Conservation (phyloP, 1,140 invertebrate genomes). For the Drosophila kanapiae region DNA sequence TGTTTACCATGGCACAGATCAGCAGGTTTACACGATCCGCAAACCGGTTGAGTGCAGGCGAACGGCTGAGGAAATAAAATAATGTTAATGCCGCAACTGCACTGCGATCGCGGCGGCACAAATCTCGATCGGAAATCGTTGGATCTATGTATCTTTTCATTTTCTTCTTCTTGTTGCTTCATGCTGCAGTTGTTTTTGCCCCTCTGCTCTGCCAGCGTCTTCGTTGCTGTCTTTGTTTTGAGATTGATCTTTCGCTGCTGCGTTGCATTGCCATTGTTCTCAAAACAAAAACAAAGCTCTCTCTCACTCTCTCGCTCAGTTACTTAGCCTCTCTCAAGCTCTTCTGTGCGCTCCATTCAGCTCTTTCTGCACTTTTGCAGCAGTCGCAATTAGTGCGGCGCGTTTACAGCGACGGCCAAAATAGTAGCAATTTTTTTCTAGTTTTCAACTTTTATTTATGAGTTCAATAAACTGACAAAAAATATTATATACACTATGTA, state of each 20-base stretch:
- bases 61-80: constrained; percentile 31
- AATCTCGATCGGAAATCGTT: constrained; percentile 35
- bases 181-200: constrained; percentile 27
- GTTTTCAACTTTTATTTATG: background rate
- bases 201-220: constrained; percentile 1
- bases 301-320: constrained; percentile 2
- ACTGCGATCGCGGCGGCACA: constrained; percentile 23
- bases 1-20: constrained; percentile 41
- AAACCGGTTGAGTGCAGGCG: constrained; percentile 42
- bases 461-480: constrained; percentile 18
- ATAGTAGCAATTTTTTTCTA: background rate
- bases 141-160: constrained; percentile 37
- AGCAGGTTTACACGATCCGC: constrained; percentile 40
- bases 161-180: background rate
- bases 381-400: constrained; percentile 63
- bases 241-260: constrained; percentile 9
- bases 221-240: constrained; percentile 30
- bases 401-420: constrained; percentile 14
- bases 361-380: constrained; percentile 30
- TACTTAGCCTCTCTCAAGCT: constrained; percentile 14
- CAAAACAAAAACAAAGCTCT: constrained; percentile 30
- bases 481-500: background rate
- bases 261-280: constrained; percentile 31
- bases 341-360: constrained; percentile 8
- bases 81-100: constrained; percentile 39